These are phyloP conservation scores for Poecile atricapillus DNA, from an alignment of 2,113 vertebrate genomes.

Conservation along the genomic window DNA sequence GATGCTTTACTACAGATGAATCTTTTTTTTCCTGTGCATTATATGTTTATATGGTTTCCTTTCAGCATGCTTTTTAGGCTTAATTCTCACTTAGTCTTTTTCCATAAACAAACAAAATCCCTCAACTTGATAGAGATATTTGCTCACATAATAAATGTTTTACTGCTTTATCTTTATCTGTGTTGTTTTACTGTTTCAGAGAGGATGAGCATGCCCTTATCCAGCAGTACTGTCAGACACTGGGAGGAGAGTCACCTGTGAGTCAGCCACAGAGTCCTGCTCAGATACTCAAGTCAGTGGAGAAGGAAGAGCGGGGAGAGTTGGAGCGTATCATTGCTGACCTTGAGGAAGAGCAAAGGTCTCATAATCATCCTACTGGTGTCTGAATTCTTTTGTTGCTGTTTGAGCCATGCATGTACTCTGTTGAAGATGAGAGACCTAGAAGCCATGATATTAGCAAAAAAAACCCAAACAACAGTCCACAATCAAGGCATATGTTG, in stretches of 20 bases:
- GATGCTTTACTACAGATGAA: background rate
- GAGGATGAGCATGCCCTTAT: constrained; percentile 96
- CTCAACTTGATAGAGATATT: background rate
- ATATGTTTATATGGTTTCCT: background rate
- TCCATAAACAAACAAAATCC: background rate
- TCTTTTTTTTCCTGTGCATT: background rate
- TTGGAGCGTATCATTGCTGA: constrained; percentile 89
- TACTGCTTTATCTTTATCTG: background rate
- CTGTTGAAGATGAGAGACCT: background rate
- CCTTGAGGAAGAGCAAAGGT: constrained; percentile 97
- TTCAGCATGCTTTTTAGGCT: background rate
- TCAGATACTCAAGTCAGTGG: constrained; percentile 94
- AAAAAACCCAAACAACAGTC: background rate
- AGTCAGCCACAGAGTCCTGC: constrained; percentile 94
- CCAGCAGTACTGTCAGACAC: constrained; percentile 94
- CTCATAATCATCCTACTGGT: background rate
- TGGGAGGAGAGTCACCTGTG: constrained; percentile 88
- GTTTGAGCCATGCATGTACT: background rate
- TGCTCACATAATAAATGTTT: background rate
- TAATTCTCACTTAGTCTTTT: background rate
- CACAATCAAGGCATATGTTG: background rate
- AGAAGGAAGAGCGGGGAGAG: constrained; percentile 90
- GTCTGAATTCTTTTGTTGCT: background rate
- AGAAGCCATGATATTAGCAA: background rate
- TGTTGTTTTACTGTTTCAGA: constrained; percentile 64